Percentiles rank a stretch among this genome's conserved stretches.
Evolutionary conservation across 2,888 invertebrate genomes (phyloP).

Genomic region (Sarcophaga caerulescens): DNA sequence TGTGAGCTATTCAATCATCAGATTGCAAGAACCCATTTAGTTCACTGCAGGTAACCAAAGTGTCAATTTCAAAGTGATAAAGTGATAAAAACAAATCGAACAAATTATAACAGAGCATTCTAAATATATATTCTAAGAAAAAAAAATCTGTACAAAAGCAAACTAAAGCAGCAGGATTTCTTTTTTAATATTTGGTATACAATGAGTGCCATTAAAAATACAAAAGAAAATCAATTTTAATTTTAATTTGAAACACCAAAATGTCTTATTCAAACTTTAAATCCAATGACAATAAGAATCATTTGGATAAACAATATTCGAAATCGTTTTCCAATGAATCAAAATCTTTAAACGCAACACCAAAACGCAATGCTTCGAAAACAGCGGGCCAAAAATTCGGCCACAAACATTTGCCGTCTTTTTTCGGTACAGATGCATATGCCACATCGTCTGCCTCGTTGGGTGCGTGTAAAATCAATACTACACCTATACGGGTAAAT

Average conservation of each 20-base stretch:
- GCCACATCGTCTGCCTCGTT: neutral
- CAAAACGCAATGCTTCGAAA: conserved; percentile 42
- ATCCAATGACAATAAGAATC: conserved; percentile 34
- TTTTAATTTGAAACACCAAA: neutral
- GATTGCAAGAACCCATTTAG: conserved; percentile 63
- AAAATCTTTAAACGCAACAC: conserved; percentile 54
- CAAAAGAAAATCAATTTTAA: neutral
- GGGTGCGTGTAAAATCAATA: conserved; percentile 57
- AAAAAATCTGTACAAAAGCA: neutral
- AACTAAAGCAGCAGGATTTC: conserved; percentile 17
- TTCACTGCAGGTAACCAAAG: conserved; percentile 68
- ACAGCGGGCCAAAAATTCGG: conserved; percentile 34
- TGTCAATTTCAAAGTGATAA: conserved; percentile 58
- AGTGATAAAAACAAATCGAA: conserved; percentile 29
- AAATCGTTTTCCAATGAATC: conserved; percentile 53
- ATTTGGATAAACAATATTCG: conserved; percentile 38
- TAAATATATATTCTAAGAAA: neutral
- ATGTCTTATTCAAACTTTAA: conserved; percentile 29
- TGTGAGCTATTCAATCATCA: conserved; percentile 59
- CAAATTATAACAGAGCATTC: neutral
- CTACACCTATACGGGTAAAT: conserved; percentile 31
- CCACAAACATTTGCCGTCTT: conserved; percentile 58
- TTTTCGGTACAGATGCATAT: conserved; percentile 51
- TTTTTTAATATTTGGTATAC: neutral
- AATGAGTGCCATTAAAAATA: neutral